These are phyloP conservation scores for Hypsopygia costalis DNA, from an alignment of 2,888 invertebrate species.

Conservation along the genomic window DNA sequence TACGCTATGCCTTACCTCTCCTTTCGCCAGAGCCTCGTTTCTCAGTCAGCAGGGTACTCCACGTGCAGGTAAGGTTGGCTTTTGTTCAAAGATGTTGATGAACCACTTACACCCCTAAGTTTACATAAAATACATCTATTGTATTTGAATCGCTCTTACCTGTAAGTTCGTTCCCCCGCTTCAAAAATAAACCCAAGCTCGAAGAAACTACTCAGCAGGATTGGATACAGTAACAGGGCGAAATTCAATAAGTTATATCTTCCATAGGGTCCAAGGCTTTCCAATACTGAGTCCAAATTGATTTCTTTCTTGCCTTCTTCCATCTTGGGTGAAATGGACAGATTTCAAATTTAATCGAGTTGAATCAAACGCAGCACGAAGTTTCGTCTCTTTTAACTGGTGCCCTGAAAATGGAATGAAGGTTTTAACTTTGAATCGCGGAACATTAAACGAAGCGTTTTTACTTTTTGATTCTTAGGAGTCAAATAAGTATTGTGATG, in stretches of 20 bases:
- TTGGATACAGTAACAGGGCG: constrained; percentile 59
- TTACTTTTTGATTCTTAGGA: neutral
- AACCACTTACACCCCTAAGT: no score
- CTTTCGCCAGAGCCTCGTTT: no score
- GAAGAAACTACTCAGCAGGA: constrained; percentile 65
- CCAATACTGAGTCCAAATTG: constrained; percentile 68
- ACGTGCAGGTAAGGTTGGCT: no score
- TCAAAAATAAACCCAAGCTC: constrained; percentile 74
- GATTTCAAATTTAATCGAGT: neutral
- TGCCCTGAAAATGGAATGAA: constrained; percentile 36
- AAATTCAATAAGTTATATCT: constrained; percentile 70
- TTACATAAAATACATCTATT: no score
- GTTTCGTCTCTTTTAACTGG: neutral
- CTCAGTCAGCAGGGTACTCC: no score
- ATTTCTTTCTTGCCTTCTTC: constrained; percentile 66
- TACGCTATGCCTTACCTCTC: no score
- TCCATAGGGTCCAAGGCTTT: constrained; percentile 68
- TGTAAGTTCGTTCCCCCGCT: constrained; percentile 59
- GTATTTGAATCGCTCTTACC: constrained; percentile 37
- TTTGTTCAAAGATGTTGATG: no score
- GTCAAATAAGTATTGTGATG: neutral
- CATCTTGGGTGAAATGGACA: constrained; percentile 28
- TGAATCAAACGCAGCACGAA: neutral
- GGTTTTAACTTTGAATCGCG: constrained; percentile 24
- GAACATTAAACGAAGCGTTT: constrained; percentile 9